Evolutionary conservation across 2,113 vertebrate genomes (phyloP), one percentile per base, ranked within the genome.

Genomic region (Scolopax mira): DNA sequence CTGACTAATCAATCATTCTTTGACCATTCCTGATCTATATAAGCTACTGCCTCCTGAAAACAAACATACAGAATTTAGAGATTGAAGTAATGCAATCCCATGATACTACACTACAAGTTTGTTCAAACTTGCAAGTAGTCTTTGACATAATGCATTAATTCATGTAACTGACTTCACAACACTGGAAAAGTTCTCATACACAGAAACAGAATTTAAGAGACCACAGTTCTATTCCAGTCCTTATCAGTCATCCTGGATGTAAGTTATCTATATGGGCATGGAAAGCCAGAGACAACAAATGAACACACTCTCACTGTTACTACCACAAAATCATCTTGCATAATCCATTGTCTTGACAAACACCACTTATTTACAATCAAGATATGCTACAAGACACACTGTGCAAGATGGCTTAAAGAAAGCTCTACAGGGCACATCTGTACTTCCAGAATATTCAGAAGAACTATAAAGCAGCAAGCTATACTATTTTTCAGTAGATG

Each of bases 341-440:
- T 49, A 10, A 58, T 13, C 9, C 16, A 17, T 14, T 51, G 11
- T 61, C 41, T 37, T 2, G 0, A 69, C 2, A 14, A 70, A 28
- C 46, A 86, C 5, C 18, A 39, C 4, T 13, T 73, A 46, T 37
- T 85, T 72, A 52, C 37, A 75, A 27, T 24, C 28, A 64, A 71
- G 5, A 13, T 4, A 39, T 7, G 11, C 10, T 13, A 25, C 3
- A 52, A 24, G 48, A 30, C 37, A 37, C 13, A 7, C 35, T 54
- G 49, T 30, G 16, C 30, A 57, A 37, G 13, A 57, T 0, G 0
- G 52, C 44, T 33, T 75, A 15, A 73, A 65, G 22, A 82, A 72
- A 22, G 12, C 17, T 28, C n/a, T n/a, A 16, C 19, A 35, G 19
- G 6, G 19, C 54, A 54, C 1, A 2, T 11, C 7, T 2, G 0